Evolutionary conservation across 1,140 invertebrate genomes (phyloP), one percentile per base, ranked within the genome.

Genomic region (Trichonephila clavata): DNA sequence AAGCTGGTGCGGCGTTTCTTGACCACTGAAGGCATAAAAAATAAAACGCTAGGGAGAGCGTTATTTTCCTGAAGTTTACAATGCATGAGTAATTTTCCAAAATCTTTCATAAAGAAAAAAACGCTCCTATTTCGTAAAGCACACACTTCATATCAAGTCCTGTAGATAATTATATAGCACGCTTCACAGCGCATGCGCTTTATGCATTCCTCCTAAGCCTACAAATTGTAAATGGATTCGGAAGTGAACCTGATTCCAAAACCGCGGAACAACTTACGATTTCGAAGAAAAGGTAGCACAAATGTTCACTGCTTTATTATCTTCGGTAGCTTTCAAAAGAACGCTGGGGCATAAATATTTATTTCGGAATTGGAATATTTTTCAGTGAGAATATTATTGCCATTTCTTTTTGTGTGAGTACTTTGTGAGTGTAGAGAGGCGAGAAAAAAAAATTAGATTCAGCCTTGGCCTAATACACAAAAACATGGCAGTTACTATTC

Each of bases 121-220:
- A 71, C 27, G 61, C 16, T 16, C 24, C 32, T n/a, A 27, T 71
- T 71, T 71, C 68, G 68, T 24, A 71, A 71, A 27, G 27, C 5
- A 71, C 68, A 14, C 6, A 0, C 16, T 32, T 71, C 68, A 71
- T 24, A 71, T 14, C 6, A 32, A n/a, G 13, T 1, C 68, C n/a
- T 27, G 68, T 71, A 13, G 16, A 71, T 71, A 71, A 71, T 71
- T 71, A 71, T 71, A 71, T 10, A 27, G 3, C 68, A 71, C 68
- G 68, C 68, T 71, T 71, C 68, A 71, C 27, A 71, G 68, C 68
- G 68, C 68, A 71, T 71, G 68, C 68, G 5, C 68, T 71, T 71
- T 71, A 71, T 32, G 68, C 16, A 27, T 24, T 71, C 24, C 8
- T 71, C 14, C 8, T 32, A 5, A 13, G 27, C 27, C 24, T 71